phyloP scores from a whole-genome alignment of 64 coral and sea anemone genomes.

The Montipora capricornis region DNA sequence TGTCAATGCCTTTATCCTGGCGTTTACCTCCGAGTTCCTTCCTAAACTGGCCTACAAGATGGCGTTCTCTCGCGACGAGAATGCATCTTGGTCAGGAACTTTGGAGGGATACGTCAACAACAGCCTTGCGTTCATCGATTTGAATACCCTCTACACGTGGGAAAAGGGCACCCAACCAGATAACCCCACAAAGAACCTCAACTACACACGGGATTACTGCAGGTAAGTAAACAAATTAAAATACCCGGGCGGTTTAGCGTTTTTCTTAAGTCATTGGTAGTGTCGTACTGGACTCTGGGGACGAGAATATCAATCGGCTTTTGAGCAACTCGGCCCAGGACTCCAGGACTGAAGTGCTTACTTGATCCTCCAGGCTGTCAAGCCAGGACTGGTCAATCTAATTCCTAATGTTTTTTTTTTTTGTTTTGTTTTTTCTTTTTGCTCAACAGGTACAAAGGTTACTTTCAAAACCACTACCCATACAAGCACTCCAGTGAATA shows the following conservation, averaged over 20 bases:
- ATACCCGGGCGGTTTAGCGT: background rate
- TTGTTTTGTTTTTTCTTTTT: background rate
- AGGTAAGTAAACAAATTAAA: background rate
- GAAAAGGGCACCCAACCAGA: slow-evolving; percentile 44
- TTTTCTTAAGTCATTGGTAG: too few relatives aligned
- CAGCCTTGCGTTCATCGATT: slow-evolving; percentile 46
- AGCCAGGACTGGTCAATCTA: too few relatives aligned
- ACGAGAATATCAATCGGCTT: too few relatives aligned
- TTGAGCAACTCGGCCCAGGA: too few relatives aligned
- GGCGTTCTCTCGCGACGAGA: slow-evolving; percentile 20
- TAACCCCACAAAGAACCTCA: slow-evolving; percentile 43
- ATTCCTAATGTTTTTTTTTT: too few relatives aligned
- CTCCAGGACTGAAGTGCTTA: too few relatives aligned
- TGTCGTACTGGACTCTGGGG: too few relatives aligned
- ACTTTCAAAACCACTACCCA: slow-evolving; percentile 44
- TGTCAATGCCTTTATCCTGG: slow-evolving; percentile 78
- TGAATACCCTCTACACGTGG: slow-evolving; percentile 11
- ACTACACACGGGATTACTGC: slow-evolving; percentile 25
- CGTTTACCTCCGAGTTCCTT: slow-evolving; percentile 84
- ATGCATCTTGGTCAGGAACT: slow-evolving; percentile 24
- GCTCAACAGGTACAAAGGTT: slow-evolving; percentile 61
- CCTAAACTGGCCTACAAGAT: slow-evolving; percentile 70
- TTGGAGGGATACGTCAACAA: slow-evolving; percentile 68
- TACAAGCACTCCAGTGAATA: slow-evolving; percentile 73
- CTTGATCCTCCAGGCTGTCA: too few relatives aligned